Base-by-base conservation (phyloP, 2,797 vertebrate genomes). In the Tokudaia muenninki region DNA sequence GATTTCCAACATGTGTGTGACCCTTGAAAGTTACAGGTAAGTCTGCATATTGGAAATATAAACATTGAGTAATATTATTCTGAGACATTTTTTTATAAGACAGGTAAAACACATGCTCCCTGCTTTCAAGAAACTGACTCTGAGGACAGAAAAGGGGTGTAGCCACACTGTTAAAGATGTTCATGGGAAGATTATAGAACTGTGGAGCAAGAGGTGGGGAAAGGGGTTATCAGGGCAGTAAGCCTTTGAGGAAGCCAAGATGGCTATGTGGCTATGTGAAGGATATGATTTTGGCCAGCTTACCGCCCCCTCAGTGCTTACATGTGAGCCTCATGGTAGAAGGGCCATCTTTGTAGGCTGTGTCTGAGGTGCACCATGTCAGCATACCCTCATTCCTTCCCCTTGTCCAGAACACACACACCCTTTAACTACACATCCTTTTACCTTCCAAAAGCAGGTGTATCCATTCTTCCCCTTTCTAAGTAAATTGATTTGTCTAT, bases 1-100 rank as follows among this genome's bases (percentile, higher is more conserved):
- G n/a, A 86, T 70, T 72, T 16, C 6, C 7, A 92, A 57, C 3
- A 17, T 78, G 3, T 79, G 29, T 37, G 34, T 82, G 61, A 79
- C n/a, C 11, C 7, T 63, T 94, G 52, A 94, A 59, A 88, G 74
- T 55, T 80, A 44, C 65, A 92, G 44, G 7, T 65, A 61, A 84
- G 57, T 96, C n/a, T 90, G 6, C 72, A 34, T 75, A 74, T 89
- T 87, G n/a, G 2, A 83, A 92, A 84, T 83, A 80, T 75, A 22
- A 61, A 82, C 4, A 10, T 50, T 70, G 2, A 24, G 19, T 87
- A 67, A 74, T 72, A 93, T 70, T 50, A 80, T 44, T 65, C 67
- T 2, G 67, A 86, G n/a, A 31, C 2, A 50, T 1, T 11, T 92
- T 92, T 82, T 34, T 50, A 29, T 14, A 55, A 50, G 55, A 67